Evolutionary conservation across 2,888 invertebrate species (phyloP), one percentile per base, ranked within the genome.

Genomic region (Colletes collaris): DNA sequence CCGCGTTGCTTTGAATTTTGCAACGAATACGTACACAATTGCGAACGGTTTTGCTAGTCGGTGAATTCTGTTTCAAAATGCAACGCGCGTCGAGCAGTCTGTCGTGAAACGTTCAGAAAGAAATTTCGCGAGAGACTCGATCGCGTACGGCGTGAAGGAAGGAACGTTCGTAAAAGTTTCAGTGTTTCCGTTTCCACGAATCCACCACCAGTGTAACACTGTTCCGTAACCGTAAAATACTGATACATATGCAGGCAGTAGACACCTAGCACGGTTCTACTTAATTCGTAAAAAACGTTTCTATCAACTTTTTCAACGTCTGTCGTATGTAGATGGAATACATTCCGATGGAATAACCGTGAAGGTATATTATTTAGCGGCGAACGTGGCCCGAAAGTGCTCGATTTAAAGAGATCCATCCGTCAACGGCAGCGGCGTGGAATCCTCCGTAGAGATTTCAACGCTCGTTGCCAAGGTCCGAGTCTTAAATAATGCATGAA

Each of bases 401-500:
- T 40, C 74, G 68, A 82, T 65, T 52, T 37, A 11, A n/a, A 44
- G 49, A 50, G 27, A 62, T 52, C 58, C 59, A 19, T 56, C 53
- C 40, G 40, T 4, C 40, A 6, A 40, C 40, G 40, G 40, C 44
- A 59, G 60, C 62, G 58, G 52, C 53, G 49, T 53, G 68, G 59
- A 76, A 72, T 68, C 70, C 64, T 19, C 74, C 37, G 63, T 60
- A 87, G 87, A 83, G 86, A 86, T 83, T 86, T 86, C 80, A 83
- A 86, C 79, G 86, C 86, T 85, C 81, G 76, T 85, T 82, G 68
- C 73, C 60, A 67, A 76, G 77, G 83, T 83, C 75, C 79, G 82
- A 83, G 86, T 46, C 55, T 87, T 89, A 86, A 89, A 88, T 89
- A 88, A 89, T 89, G 80, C 84, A 89, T 78, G 78, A 87, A 79